These are phyloP conservation scores for Telmatochromis sp. DNA, from an alignment of 2,113 vertebrate genomes.

Conservation along the genomic window DNA sequence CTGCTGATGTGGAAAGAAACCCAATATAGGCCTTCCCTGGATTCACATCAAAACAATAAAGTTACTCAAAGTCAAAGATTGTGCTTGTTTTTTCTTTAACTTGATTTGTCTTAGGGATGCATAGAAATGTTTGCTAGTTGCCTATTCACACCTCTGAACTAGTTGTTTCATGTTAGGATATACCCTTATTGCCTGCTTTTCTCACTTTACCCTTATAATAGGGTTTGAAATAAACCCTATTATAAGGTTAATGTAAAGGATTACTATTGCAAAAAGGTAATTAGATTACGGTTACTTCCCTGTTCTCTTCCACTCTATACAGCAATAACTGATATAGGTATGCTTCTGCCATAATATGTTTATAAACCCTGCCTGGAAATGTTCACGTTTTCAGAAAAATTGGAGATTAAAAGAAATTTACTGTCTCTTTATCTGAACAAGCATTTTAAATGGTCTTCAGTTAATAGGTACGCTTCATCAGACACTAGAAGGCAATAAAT, in stretches of 20 bases:
- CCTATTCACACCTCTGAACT: background rate
- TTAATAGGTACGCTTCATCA: background rate
- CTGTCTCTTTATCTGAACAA: background rate
- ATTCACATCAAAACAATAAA: background rate
- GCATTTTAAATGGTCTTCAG: background rate
- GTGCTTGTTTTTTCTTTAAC: background rate
- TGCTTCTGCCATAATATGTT: background rate
- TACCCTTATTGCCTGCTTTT: background rate
- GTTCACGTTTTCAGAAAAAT: background rate
- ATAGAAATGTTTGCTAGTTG: background rate
- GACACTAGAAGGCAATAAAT: background rate
- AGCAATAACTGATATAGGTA: fast-evolving
- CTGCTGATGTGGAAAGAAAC: background rate
- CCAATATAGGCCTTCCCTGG: fast-evolving
- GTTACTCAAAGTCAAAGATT: fast-evolving
- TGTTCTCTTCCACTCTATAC: background rate
- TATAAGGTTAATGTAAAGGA: background rate
- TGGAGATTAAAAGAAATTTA: background rate
- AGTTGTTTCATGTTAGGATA: background rate
- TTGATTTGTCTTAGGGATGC: fast-evolving
- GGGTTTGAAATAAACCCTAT: background rate
- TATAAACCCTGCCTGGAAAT: background rate
- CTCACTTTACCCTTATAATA: background rate
- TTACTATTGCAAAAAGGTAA: background rate
- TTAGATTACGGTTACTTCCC: background rate